phyloP scores from a whole-genome alignment of 2,113 vertebrate genomes.

The Cyanoderma ruficeps region DNA sequence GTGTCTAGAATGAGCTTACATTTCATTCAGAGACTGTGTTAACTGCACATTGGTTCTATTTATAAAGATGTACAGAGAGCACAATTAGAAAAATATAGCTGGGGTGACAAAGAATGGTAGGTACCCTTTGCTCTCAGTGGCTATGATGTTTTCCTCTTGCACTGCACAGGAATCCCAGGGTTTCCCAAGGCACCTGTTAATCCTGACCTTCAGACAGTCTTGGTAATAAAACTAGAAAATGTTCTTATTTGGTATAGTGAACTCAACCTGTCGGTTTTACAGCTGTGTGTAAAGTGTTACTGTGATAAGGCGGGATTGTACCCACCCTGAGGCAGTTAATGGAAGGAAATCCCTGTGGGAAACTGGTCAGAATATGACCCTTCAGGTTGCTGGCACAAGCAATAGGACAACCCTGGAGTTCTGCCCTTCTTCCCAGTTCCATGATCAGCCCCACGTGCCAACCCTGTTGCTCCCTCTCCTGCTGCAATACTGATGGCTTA shows the following conservation, averaged over 20 bases:
- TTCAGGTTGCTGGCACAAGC: neutral
- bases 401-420: neutral
- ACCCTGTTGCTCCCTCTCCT: neutral
- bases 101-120: neutral
- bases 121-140: neutral
- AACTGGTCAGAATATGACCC: neutral
- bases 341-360: neutral
- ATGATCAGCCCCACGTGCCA: fast-evolving
- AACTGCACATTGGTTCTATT: neutral
- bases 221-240: neutral
- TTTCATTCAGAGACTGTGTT: neutral
- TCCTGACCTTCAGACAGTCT: neutral
- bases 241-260: neutral
- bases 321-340: neutral
- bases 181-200: neutral
- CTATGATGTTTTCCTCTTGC: neutral
- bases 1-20: neutral
- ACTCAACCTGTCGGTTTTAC: neutral
- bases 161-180: neutral
- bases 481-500: neutral
- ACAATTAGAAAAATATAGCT: neutral
- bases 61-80: neutral
- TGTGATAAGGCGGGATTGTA: neutral
- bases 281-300: neutral
- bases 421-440: neutral